Conservation (phyloP, 2,888 invertebrate species). For the Drosophila meridionalis region DNA sequence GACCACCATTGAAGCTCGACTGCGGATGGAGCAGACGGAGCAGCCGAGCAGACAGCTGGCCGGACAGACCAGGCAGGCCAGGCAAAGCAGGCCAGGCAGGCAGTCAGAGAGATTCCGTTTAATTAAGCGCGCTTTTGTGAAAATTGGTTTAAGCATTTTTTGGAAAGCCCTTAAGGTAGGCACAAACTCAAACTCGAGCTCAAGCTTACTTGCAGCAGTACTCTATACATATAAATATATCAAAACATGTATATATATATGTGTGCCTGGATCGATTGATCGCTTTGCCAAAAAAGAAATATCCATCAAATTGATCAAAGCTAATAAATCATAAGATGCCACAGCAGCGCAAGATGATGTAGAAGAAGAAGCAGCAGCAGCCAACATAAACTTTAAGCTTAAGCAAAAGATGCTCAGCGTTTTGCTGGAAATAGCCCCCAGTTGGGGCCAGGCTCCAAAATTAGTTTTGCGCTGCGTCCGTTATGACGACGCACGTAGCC, state of each 20-base stretch:
- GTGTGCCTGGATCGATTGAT: constrained; percentile 45
- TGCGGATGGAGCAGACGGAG: not conserved
- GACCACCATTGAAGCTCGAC: constrained; percentile 78
- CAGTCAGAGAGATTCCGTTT: constrained; percentile 72
- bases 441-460: constrained; percentile 65
- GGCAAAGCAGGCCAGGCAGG: not conserved
- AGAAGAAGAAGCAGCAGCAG: constrained; percentile 11
- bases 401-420: constrained; percentile 49
- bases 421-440: constrained; percentile 78
- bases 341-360: constrained; percentile 41
- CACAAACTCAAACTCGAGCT: constrained; percentile 23
- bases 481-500: constrained; percentile 65
- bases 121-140: constrained; percentile 74
- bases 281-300: constrained; percentile 58
- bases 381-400: constrained; percentile 21
- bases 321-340: constrained; percentile 82
- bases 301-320: constrained; percentile 83
- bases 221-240: constrained; percentile 8
- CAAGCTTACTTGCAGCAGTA: constrained; percentile 32
- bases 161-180: constrained; percentile 76
- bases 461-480: constrained; percentile 73
- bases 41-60: constrained; percentile 5
- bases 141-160: constrained; percentile 79
- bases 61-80: not conserved
- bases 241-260: not conserved